Percentiles rank a stretch among this genome's conserved stretches.
phyloP scores from a whole-genome alignment of 2,888 invertebrate species.

The Catocala sponsa region DNA sequence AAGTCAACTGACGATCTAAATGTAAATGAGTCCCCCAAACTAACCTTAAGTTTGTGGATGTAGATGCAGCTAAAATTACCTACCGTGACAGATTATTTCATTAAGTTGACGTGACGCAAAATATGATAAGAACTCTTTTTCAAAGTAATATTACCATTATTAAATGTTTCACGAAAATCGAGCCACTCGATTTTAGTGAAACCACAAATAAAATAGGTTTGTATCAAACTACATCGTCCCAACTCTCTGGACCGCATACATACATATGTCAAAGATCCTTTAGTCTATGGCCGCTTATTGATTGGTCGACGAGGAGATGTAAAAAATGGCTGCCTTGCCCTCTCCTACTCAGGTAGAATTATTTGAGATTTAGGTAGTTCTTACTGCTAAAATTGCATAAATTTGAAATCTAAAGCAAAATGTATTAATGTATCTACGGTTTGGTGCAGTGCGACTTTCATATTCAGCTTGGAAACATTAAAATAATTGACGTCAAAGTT shows the following conservation, averaged over 20 bases:
- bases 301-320: conserved; percentile 88
- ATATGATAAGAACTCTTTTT: too few species aligned
- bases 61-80: too few species aligned
- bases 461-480: conserved; percentile 47
- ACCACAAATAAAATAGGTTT: not conserved
- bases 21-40: too few species aligned
- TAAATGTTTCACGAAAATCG: too few species aligned
- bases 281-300: conserved; percentile 84
- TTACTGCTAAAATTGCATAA: conserved; percentile 50
- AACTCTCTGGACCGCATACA: conserved; percentile 27
- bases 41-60: too few species aligned
- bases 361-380: conserved; percentile 69
- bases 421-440: conserved; percentile 53
- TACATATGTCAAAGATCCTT: conserved; percentile 67
- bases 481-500: conserved; percentile 69
- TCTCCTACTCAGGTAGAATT: conserved; percentile 94
- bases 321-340: conserved; percentile 95
- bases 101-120: too few species aligned
- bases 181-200: not conserved
- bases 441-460: conserved; percentile 56
- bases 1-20: too few species aligned
- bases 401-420: conserved; percentile 45
- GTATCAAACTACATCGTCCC: not conserved
- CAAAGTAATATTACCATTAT: too few species aligned
- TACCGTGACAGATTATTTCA: too few species aligned